phyloP scores from a whole-genome alignment of 2,888 invertebrate species.

The Drosophila infuscata region DNA sequence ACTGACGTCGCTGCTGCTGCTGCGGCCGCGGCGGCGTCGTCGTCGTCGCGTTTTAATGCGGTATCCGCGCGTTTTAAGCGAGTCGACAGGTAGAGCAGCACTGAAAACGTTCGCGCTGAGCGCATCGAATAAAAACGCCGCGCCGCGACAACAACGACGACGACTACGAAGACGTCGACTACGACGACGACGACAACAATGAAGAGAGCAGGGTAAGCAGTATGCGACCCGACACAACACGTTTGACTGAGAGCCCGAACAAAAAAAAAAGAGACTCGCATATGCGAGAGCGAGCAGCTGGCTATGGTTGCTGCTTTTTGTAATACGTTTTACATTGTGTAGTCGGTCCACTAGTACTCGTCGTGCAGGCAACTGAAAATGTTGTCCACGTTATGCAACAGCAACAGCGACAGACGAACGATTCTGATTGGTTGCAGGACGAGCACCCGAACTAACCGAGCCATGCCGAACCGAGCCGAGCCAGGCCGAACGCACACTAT shows the following conservation, averaged over 20 bases:
- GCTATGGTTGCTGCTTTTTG: slow-evolving; percentile 41
- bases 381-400: slow-evolving; percentile 68
- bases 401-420: slow-evolving; percentile 48
- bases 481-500: slow-evolving; percentile 17
- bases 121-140: slow-evolving; percentile 51
- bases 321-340: slow-evolving; percentile 58
- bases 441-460: slow-evolving; percentile 17
- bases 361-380: slow-evolving; percentile 53
- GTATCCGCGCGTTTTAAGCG: slow-evolving; percentile 67
- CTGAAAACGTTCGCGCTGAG: slow-evolving; percentile 58
- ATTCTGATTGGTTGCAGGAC: slow-evolving; percentile 69
- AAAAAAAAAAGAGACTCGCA: slow-evolving; percentile 1
- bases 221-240: slow-evolving; percentile 16
- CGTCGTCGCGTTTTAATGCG: slow-evolving; percentile 60
- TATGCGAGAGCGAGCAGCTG: slow-evolving; percentile 26
- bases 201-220: slow-evolving; percentile 10
- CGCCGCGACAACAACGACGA: slow-evolving; percentile 13
- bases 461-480: slow-evolving; percentile 13
- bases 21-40: slow-evolving; percentile 53
- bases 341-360: slow-evolving; percentile 43
- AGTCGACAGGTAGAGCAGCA: slow-evolving; percentile 80
- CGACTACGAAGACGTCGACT: background rate
- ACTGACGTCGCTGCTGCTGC: slow-evolving; percentile 61
- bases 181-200: slow-evolving; percentile 12
- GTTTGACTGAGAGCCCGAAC: slow-evolving; percentile 18